Conservation (phyloP, 2,797 vertebrate genomes). For the Molossus molossus region DNA sequence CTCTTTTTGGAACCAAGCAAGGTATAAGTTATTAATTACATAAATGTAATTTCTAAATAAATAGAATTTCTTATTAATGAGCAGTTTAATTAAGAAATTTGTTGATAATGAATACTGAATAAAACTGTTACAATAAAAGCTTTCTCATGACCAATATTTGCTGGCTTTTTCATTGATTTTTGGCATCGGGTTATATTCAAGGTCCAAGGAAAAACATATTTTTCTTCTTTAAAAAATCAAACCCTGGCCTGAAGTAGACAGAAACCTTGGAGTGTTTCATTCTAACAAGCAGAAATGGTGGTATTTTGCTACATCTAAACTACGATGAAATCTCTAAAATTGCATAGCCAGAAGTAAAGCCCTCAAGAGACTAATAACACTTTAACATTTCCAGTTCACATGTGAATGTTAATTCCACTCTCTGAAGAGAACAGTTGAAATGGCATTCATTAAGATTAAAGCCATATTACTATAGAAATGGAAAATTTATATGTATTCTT, state of each 20-base stretch:
- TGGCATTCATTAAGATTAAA: slow-evolving; percentile 83
- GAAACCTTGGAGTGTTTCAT: slow-evolving; percentile 70
- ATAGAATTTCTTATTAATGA: slow-evolving; percentile 31
- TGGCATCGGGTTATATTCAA: slow-evolving; percentile 49
- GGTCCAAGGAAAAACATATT: not conserved
- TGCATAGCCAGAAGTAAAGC: slow-evolving; percentile 71
- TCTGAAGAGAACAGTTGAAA: slow-evolving; percentile 76
- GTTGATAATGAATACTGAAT: slow-evolving; percentile 26
- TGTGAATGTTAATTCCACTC: slow-evolving; percentile 80
- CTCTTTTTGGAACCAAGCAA: not conserved
- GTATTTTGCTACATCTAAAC: slow-evolving; percentile 78
- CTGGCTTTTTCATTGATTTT: slow-evolving; percentile 66
- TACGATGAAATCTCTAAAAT: slow-evolving; percentile 75
- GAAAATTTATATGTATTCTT: slow-evolving; percentile 80
- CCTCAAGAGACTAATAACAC: slow-evolving; percentile 78
- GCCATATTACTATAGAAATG: slow-evolving; percentile 78
- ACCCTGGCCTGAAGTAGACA: slow-evolving; percentile 44
- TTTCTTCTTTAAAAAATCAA: slow-evolving; percentile 66
- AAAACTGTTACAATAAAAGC: slow-evolving; percentile 7
- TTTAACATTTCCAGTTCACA: slow-evolving; percentile 78
- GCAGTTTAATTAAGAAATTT: slow-evolving; percentile 58
- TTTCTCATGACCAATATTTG: slow-evolving; percentile 58
- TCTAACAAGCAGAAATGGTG: slow-evolving; percentile 72
- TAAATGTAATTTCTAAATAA: slow-evolving; percentile 60
- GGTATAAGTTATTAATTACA: slow-evolving; percentile 16